Conservation (phyloP, 37 sponge, comb jelly and placozoan species). For the Aphrocallistes beatrix region DNA sequence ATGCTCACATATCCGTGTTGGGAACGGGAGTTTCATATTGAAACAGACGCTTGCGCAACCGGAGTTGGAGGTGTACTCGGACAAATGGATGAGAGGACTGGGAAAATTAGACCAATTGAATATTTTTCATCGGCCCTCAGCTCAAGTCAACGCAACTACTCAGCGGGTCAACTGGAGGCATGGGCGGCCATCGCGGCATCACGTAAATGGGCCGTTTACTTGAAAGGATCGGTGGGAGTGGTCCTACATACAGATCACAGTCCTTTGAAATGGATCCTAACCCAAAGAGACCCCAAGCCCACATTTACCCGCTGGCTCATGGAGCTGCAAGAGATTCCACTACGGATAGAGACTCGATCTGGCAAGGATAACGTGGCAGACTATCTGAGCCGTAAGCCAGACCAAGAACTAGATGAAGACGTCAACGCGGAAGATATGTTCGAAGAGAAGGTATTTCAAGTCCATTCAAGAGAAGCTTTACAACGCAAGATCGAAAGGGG, state of each 20-base stretch:
- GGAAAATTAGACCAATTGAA: not conserved
- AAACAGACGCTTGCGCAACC: not conserved
- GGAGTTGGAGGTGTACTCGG: not conserved
- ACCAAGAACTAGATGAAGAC: not conserved
- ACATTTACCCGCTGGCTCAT: not conserved
- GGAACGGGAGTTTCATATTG: constrained; percentile 1
- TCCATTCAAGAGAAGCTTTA: not conserved
- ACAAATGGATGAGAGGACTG: not conserved
- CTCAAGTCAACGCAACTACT: not conserved
- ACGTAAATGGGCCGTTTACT: constrained; percentile 14
- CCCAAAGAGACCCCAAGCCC: constrained; percentile 10
- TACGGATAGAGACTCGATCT: not conserved
- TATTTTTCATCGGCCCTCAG: not conserved
- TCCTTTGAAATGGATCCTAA: not conserved
- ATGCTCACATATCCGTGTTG: not conserved
- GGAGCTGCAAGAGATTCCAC: constrained; percentile 1
- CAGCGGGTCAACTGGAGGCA: not conserved
- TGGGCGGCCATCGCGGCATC: not conserved
- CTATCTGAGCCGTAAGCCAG: not conserved
- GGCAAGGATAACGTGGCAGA: constrained; percentile 20
- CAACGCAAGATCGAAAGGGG: not conserved
- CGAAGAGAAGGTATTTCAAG: not conserved
- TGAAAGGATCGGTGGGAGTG: not conserved
- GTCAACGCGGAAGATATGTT: not conserved
- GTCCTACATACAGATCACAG: not conserved